These are phyloP conservation scores for Campoletis sonorensis DNA, from an alignment of 1,140 invertebrate species.

Conservation along the genomic window DNA sequence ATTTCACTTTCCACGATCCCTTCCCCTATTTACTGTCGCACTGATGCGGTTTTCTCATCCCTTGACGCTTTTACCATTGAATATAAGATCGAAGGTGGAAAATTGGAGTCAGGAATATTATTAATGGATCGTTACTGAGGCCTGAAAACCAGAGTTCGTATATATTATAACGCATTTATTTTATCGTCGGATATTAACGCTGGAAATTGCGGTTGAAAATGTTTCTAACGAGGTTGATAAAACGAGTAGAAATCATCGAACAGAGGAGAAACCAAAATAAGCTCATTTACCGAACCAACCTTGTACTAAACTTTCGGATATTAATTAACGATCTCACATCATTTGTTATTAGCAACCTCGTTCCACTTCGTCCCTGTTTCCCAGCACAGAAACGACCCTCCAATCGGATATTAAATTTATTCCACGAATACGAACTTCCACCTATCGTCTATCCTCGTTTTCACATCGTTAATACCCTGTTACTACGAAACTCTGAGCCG, in stretches of 20 bases:
- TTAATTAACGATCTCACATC: not conserved
- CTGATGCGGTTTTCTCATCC: not conserved
- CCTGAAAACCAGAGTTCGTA: not conserved
- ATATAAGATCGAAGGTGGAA: not conserved
- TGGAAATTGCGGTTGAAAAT: not conserved
- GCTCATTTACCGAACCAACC: not conserved
- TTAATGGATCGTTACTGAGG: conserved; percentile 16
- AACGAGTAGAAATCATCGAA: not conserved
- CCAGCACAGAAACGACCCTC: not conserved
- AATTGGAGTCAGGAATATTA: not conserved
- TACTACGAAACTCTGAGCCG: not conserved
- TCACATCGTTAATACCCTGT: not conserved
- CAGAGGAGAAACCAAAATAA: not conserved
- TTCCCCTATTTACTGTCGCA: not conserved
- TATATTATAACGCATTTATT: conserved; percentile 18
- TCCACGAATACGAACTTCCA: not conserved
- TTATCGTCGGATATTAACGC: conserved; percentile 12
- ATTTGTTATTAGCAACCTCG: not conserved
- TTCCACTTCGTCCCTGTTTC: not conserved
- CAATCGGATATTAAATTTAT: conserved; percentile 8
- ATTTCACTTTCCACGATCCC: not conserved
- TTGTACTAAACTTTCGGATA: conserved; percentile 1
- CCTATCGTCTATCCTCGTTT: not conserved
- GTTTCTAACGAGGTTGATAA: not conserved
- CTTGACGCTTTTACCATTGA: not conserved